Conservation (phyloP, 2,113 vertebrate species). For the Paramormyrops kingsleyae region DNA sequence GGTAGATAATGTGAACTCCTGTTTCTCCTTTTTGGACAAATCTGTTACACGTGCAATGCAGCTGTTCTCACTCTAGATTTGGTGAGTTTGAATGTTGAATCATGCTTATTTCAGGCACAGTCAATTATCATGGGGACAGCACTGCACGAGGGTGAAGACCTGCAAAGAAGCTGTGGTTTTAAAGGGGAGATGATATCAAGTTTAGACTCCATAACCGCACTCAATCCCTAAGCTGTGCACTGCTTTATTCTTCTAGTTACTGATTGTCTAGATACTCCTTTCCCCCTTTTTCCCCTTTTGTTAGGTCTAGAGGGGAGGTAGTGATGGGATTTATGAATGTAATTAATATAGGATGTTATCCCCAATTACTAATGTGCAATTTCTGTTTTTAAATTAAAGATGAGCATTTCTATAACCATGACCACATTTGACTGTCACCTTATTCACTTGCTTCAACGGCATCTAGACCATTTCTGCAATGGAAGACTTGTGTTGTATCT, state of each 20-base stretch:
- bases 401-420: not conserved
- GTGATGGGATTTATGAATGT: not conserved
- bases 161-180: not conserved
- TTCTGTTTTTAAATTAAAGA: conserved; percentile 8
- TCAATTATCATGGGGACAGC: conserved; percentile 15
- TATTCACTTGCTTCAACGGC: not conserved
- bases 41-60: conserved; percentile 40
- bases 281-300: not conserved
- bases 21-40: conserved; percentile 31
- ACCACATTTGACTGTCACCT: not conserved
- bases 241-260: not conserved
- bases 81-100: conserved; percentile 1
- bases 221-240: not conserved
- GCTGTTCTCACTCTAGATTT: conserved; percentile 10
- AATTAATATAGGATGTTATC: not conserved
- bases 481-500: not conserved
- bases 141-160: not conserved
- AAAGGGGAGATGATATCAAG: not conserved
- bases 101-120: conserved; percentile 1
- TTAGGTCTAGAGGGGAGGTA: not conserved
- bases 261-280: not conserved
- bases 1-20: conserved; percentile 32
- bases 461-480: not conserved
- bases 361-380: not conserved
- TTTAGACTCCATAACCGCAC: not conserved